A percentile compares a stretch with the other conserved stretches of the same genome.
These are phyloP conservation scores for Amiota mariae DNA, from an alignment of 2,888 invertebrate species.

Conservation along the genomic window DNA sequence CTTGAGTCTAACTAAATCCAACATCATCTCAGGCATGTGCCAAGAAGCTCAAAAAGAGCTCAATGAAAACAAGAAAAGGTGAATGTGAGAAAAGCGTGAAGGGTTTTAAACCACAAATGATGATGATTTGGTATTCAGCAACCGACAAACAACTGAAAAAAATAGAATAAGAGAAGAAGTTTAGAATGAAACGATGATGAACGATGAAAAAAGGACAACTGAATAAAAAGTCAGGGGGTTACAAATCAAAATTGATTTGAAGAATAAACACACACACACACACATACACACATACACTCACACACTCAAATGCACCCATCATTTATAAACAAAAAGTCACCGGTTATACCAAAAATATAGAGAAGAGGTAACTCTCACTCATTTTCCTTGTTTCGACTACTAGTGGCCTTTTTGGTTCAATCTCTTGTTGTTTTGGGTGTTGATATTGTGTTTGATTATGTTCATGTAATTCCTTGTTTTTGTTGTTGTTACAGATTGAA, in stretches of 20 bases:
- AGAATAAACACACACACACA: neutral
- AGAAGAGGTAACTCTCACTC: neutral
- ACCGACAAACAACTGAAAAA: no score
- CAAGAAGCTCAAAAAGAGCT: no score
- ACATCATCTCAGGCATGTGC: no score
- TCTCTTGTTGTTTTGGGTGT: slow-evolving; percentile 3
- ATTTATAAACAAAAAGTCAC: neutral
- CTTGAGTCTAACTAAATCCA: no score
- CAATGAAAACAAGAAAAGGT: no score
- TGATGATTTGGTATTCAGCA: no score
- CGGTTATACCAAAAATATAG: neutral
- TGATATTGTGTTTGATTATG: neutral
- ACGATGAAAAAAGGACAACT: no score
- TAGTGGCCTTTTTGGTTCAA: slow-evolving; percentile 21
- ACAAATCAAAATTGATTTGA: slow-evolving; percentile 1
- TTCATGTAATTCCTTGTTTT: slow-evolving; percentile 19
- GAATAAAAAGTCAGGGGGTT: no score
- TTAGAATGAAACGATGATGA: no score
- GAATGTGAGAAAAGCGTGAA: no score
- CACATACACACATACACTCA: neutral
- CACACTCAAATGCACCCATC: neutral
- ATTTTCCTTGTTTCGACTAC: slow-evolving; percentile 39
- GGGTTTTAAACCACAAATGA: no score
- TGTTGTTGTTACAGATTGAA: slow-evolving; percentile 55
- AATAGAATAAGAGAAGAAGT: no score